Evolutionary conservation across 1,140 invertebrate species (phyloP).

Genomic region (Rhagoletis pomonella): DNA sequence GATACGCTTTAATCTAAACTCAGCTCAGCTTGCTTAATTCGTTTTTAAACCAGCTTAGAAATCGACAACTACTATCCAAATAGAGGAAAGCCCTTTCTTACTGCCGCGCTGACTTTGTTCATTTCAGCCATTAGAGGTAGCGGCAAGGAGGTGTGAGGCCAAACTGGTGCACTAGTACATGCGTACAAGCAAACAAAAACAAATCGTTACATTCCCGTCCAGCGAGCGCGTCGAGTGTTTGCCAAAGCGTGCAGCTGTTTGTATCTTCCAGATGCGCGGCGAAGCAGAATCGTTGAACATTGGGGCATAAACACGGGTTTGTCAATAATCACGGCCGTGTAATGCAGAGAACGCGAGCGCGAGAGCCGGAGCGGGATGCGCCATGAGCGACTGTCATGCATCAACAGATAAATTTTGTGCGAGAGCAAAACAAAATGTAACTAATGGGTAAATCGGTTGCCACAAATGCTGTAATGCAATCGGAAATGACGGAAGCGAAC

Average conservation of each 20-base stretch:
- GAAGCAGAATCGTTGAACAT: constrained; percentile 22
- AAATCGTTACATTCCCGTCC: constrained; percentile 36
- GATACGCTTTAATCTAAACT: no score
- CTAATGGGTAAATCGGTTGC: not conserved
- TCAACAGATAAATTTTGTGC: not conserved
- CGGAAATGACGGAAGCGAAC: constrained; percentile 34
- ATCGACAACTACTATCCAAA: no score
- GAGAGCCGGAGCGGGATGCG: not conserved
- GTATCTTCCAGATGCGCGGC: constrained; percentile 53
- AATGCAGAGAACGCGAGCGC: constrained; percentile 10
- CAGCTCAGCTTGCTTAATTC: not conserved
- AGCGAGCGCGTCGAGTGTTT: constrained; percentile 1
- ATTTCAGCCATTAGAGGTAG: not conserved
- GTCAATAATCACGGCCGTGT: constrained; percentile 13
- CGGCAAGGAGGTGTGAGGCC: not conserved
- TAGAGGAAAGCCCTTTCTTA: not conserved
- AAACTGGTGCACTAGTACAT: constrained; percentile 35
- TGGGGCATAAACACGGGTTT: constrained; percentile 22
- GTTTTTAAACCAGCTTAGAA: no score
- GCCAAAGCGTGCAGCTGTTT: constrained; percentile 31
- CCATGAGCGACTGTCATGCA: not conserved
- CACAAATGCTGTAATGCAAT: constrained; percentile 22
- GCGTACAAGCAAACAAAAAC: constrained; percentile 55
- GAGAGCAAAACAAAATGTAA: not conserved
- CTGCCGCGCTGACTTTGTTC: not conserved